These are phyloP conservation scores for Oryzias celebensis DNA, from an alignment of 2,113 vertebrate species.

Conservation along the genomic window DNA sequence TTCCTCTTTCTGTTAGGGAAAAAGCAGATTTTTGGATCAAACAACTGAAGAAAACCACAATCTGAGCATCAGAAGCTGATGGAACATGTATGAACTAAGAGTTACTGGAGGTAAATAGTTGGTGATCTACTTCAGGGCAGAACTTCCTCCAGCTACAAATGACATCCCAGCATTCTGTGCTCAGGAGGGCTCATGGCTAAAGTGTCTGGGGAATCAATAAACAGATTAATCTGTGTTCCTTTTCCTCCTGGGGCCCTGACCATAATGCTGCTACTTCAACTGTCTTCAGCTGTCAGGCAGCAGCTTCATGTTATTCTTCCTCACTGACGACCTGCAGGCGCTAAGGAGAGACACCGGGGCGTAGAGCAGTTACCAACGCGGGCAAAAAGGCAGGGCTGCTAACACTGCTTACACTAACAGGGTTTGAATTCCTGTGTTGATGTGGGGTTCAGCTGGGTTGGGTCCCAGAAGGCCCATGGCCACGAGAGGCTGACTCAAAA, in stretches of 20 bases:
- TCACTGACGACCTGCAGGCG: slow-evolving; percentile 60
- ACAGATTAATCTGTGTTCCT: slow-evolving; percentile 43
- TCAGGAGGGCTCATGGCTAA: slow-evolving; percentile 20
- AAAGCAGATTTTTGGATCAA: no score
- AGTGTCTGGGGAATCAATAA: slow-evolving; percentile 34
- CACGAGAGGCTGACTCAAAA: no score
- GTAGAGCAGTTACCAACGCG: slow-evolving; percentile 6
- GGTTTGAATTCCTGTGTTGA: slow-evolving; percentile 59
- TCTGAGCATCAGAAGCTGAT: no score
- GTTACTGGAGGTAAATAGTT: no score
- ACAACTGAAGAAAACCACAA: no score
- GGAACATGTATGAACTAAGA: no score
- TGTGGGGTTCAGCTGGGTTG: not conserved
- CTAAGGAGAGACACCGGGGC: slow-evolving; percentile 34
- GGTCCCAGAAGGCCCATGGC: slow-evolving; percentile 52
- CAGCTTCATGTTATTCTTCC: slow-evolving; percentile 65
- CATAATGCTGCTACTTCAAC: slow-evolving; percentile 38
- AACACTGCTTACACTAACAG: slow-evolving; percentile 31
- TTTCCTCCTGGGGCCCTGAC: slow-evolving; percentile 63
- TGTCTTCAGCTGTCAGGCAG: slow-evolving; percentile 59
- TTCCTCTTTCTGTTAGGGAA: slow-evolving; percentile 90
- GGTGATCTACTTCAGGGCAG: not conserved
- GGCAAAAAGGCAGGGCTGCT: slow-evolving; percentile 19
- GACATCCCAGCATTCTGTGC: not conserved
- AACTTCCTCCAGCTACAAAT: not conserved